Base-by-base conservation (phyloP, 2,888 invertebrate species). In the Physocephala rufipes region DNA sequence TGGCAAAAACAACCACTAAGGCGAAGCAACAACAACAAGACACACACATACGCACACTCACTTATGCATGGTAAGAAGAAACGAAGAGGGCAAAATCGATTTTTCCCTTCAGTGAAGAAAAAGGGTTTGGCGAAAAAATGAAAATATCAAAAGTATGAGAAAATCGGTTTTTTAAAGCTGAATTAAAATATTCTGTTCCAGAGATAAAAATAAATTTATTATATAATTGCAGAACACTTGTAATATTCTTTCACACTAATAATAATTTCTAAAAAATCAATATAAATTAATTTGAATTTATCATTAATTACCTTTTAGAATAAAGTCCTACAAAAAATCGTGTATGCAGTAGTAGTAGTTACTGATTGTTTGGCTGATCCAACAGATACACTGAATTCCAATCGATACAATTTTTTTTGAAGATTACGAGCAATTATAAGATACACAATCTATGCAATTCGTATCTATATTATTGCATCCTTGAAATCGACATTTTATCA, bases 381-480 rank as follows among this genome's bases (percentile, higher is more conserved):
- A 62, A n/a, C n/a, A n/a, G n/a, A n/a, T n/a, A n/a, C n/a, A n/a
- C n/a, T n/a, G n/a, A n/a, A n/a, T n/a, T n/a, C n/a, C n/a, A n/a
- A n/a, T n/a, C n/a, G n/a, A 36, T n/a, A n/a, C 24, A 26, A 51
- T 65, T 13, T 65, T 19, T 36, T 45, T 58, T 53, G 15, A 58
- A n/a, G 24, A 59, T n/a, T 67, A n/a, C n/a, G n/a, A n/a, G 67
- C 67, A 67, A 67, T 28, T 45, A 45, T 47, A 45, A 59, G 45
- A 67, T 67, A 67, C 67, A 67, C 67, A 67, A 67, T 13, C 58
- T 45, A 45, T 24, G 30, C 53, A 66, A 30, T 30, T 36, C 53
- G 30, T 67, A 59, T 67, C 67, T 67, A 61, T 58, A 59, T n/a
- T 47, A 59, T n/a, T 47, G 59, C 47, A 67, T 67, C 67, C 67